phyloP scores from a whole-genome alignment of 2,888 invertebrate genomes.

The Platycheirus rosarum region DNA sequence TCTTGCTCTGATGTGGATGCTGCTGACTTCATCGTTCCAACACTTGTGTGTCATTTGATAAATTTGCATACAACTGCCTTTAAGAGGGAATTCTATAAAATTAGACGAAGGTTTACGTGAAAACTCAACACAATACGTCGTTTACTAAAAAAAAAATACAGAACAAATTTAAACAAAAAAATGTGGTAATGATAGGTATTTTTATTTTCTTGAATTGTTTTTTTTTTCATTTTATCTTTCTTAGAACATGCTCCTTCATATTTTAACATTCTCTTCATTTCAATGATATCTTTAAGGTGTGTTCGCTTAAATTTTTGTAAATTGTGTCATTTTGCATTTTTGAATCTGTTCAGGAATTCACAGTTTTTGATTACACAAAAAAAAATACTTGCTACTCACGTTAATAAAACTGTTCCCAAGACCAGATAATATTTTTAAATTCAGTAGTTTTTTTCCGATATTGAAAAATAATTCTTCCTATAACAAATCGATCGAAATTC shows the following conservation, averaged over 20 bases:
- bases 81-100: conserved; percentile 35
- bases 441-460: too few species aligned
- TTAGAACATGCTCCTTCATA: background rate
- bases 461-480: too few species aligned
- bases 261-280: background rate
- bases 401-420: too few species aligned
- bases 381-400: too few species aligned
- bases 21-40: conserved; percentile 63
- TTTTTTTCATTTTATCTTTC: conserved; percentile 5
- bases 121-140: conserved; percentile 32
- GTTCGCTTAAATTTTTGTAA: background rate
- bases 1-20: conserved; percentile 10
- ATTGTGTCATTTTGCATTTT: background rate
- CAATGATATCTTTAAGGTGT: background rate
- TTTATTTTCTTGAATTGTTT: conserved; percentile 8
- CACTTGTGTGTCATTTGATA: conserved; percentile 61
- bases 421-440: too few species aligned
- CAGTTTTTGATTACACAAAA: too few species aligned
- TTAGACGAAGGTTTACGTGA: conserved; percentile 45
- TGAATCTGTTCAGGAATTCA: too few species aligned
- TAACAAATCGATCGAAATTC: too few species aligned
- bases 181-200: conserved; percentile 20
- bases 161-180: conserved; percentile 6
- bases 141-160: conserved; percentile 3
- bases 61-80: conserved; percentile 66